Percentiles rank a stretch among this genome's conserved stretches.
These are phyloP conservation scores for Galemys pyrenaicus DNA, from an alignment of 2,113 vertebrate species.

Conservation along the genomic window DNA sequence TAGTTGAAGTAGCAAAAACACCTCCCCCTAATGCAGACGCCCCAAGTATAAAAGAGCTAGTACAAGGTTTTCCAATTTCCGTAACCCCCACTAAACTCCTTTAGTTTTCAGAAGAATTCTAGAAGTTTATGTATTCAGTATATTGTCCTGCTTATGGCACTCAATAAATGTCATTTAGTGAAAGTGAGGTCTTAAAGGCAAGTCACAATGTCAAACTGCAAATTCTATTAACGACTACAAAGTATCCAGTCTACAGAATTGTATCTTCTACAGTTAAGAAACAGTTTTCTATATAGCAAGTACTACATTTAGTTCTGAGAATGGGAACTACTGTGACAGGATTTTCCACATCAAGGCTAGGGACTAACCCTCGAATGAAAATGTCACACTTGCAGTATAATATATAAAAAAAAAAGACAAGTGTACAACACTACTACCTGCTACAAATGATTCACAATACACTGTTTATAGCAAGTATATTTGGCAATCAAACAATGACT, in stretches of 20 bases:
- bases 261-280: neutral
- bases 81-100: neutral
- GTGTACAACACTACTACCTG: neutral
- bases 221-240: neutral
- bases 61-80: neutral
- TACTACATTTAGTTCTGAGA: constrained; percentile 22
- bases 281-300: neutral
- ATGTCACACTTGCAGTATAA: neutral
- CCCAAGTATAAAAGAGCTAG: neutral
- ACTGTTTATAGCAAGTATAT: neutral
- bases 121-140: neutral
- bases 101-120: constrained; percentile 40
- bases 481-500: neutral
- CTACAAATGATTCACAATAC: neutral
- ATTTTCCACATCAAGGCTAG: neutral
- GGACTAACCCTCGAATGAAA: neutral
- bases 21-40: neutral
- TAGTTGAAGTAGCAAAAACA: neutral
- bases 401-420: neutral
- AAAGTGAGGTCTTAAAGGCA: constrained; percentile 11
- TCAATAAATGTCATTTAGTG: neutral
- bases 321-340: neutral
- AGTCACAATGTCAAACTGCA: neutral
- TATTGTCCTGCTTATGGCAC: neutral
- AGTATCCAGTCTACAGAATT: neutral